Evolutionary conservation across 2,888 invertebrate species (phyloP).

Genomic region (Philhelius pedissequus): DNA sequence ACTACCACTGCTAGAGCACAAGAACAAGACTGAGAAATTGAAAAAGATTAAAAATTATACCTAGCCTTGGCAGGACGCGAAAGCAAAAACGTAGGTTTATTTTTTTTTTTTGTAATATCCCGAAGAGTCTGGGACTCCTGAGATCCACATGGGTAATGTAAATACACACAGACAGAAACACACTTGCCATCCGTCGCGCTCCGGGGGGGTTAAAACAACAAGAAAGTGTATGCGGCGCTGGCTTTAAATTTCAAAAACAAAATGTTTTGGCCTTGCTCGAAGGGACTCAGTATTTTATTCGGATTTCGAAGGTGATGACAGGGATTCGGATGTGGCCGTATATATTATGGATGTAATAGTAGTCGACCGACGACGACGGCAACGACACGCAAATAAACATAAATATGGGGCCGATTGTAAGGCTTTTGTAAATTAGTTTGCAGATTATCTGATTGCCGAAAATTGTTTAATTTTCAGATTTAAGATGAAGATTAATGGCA

Average conservation of each 20-base stretch:
- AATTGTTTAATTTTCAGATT: constrained; percentile 48
- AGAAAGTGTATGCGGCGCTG: neutral
- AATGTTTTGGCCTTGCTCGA: constrained; percentile 19
- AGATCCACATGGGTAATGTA: neutral
- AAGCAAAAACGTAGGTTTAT: neutral
- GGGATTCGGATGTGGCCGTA: neutral
- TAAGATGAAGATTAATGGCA: constrained; percentile 41
- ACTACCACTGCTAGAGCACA: too few relatives aligned
- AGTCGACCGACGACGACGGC: neutral
- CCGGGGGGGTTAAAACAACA: neutral
- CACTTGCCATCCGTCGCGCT: neutral
- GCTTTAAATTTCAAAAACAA: constrained; percentile 37
- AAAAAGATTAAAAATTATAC: constrained; percentile 61
- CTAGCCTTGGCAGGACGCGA: neutral
- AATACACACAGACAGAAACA: neutral
- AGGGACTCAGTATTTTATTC: neutral
- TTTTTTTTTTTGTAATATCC: constrained; percentile 13
- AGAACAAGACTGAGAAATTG: constrained; percentile 50
- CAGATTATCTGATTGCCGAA: constrained; percentile 48
- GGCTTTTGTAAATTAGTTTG: constrained; percentile 57
- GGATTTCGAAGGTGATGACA: constrained; percentile 28
- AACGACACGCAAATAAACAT: neutral
- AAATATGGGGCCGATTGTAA: constrained; percentile 20
- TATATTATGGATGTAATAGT: neutral
- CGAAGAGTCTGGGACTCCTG: neutral